A percentile compares a stretch with the other conserved stretches of the same genome.
These are phyloP conservation scores for Latheticus oryzae DNA, from an alignment of 2,888 invertebrate genomes.

Conservation along the genomic window DNA sequence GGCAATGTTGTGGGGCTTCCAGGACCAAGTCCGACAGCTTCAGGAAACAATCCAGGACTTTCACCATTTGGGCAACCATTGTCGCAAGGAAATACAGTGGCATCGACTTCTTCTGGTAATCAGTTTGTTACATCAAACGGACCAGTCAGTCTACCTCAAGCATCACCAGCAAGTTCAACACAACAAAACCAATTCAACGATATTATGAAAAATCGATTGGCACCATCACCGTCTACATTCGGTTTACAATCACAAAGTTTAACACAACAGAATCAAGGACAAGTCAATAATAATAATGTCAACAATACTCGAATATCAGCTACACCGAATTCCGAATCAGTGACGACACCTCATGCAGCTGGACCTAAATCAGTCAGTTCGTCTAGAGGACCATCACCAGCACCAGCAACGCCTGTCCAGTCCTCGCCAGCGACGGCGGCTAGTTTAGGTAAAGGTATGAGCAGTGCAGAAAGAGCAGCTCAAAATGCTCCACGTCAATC, in stretches of 20 bases:
- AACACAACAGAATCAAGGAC: conserved; percentile 62
- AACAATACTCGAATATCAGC: conserved; percentile 62
- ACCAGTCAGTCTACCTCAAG: conserved; percentile 62
- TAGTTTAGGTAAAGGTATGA: conserved; percentile 69
- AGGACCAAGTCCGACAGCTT: conserved; percentile 81
- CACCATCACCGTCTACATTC: conserved; percentile 63
- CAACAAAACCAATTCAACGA: conserved; percentile 69
- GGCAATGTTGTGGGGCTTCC: conserved; percentile 79
- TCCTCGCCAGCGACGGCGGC: conserved; percentile 63
- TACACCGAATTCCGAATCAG: conserved; percentile 58
- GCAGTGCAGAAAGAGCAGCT: conserved; percentile 68
- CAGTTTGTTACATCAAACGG: conserved; percentile 67
- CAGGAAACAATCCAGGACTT: conserved; percentile 70
- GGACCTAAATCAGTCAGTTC: conserved; percentile 74
- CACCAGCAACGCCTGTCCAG: conserved; percentile 65
- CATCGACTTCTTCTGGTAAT: conserved; percentile 51
- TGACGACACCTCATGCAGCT: conserved; percentile 71
- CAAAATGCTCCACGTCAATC: conserved; percentile 67
- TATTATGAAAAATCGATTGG: conserved; percentile 70
- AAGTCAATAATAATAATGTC: conserved; percentile 64
- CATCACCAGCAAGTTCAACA: conserved; percentile 61
- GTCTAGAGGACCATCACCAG: conserved; percentile 70
- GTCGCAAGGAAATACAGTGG: conserved; percentile 54
- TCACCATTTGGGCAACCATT: conserved; percentile 79
- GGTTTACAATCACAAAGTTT: conserved; percentile 55